Evolutionary conservation across 2,797 vertebrate genomes (phyloP), one percentile per base, ranked within the genome.

Genomic region (Catamblyrhynchus diadema): DNA sequence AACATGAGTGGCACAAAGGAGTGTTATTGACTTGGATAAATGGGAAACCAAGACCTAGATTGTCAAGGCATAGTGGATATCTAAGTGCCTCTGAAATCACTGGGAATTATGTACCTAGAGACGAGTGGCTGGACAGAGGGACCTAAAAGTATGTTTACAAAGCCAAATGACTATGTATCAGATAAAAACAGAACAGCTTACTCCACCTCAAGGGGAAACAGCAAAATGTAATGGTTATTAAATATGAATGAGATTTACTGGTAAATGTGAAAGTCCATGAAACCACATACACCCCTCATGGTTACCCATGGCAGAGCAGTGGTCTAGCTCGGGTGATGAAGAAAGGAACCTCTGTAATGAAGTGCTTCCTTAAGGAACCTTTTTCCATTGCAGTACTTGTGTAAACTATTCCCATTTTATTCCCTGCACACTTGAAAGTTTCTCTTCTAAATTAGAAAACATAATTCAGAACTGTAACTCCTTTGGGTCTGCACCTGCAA

Each of bases 401-500:
- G 33, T 4, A 78, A 94, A 74, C 21, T 33, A 64, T 45, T 89
- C 53, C 56, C 25, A 56, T 62, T 87, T 93, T 65, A 24, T 66
- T 62, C 59, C 53, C 37, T 67, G 10, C 32, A 32, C 27, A 61
- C 24, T 79, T 75, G 41, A 16, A 90, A 81, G 20, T 74, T 86
- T 78, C 21, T 74, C 28, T 73, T 95, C 48, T 33, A 73, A 85
- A 81, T 77, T 61, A 78, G 37, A 65, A 71, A 90, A 93, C 57
- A 51, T 67, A 21, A 92, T 66, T 47, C 64, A 89, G 47, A 81
- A 70, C 9, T 67, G 8, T n/a, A 69, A 88, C 51, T 73, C 91
- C 74, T 85, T 87, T 85, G 86, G 33, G 93, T 42, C 33, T 45
- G 48, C 81, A 94, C 86, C 91, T 96, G 95, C 44, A 53, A 89